Evolutionary conservation across 2,888 invertebrate species (phyloP).

Genomic region (Morpho helenor): DNA sequence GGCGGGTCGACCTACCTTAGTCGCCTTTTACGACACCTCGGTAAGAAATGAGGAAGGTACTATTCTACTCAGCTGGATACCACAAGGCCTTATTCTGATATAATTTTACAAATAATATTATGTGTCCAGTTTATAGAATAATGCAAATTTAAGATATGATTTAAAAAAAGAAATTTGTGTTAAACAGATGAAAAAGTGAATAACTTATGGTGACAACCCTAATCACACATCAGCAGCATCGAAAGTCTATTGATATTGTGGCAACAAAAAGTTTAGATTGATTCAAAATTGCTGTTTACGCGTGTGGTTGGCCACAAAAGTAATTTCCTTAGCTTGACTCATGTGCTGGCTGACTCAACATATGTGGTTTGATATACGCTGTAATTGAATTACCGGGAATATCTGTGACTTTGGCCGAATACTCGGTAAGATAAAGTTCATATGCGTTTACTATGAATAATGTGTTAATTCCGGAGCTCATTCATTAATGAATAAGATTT

Average conservation of each 20-base stretch:
- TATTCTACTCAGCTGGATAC: too few relatives aligned
- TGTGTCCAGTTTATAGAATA: too few relatives aligned
- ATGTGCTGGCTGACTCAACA: conserved; percentile 48
- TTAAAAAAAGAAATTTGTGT: too few relatives aligned
- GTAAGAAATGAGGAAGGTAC: too few relatives aligned
- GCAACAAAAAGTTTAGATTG: conserved; percentile 53
- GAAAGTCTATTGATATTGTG: conserved; percentile 39
- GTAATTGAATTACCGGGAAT: conserved; percentile 62
- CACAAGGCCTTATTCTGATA: too few relatives aligned
- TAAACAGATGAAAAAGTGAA: background rate
- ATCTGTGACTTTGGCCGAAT: conserved; percentile 47
- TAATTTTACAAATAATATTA: too few relatives aligned
- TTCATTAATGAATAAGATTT: background rate
- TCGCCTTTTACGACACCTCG: too few relatives aligned
- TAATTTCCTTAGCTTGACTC: conserved; percentile 37
- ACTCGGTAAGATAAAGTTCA: conserved; percentile 28
- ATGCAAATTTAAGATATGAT: too few relatives aligned
- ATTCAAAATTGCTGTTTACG: conserved; percentile 60
- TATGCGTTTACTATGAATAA: background rate
- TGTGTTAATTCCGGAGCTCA: background rate
- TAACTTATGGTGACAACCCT: conserved; percentile 19
- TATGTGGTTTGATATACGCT: conserved; percentile 46
- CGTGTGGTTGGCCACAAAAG: conserved; percentile 56
- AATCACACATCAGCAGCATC: conserved; percentile 26
- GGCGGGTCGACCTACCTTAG: too few relatives aligned